Percentiles rank a stretch among this genome's conserved stretches.
Evolutionary conservation across 2,888 invertebrate genomes (phyloP).

Genomic region (Diachrysia chrysitis): DNA sequence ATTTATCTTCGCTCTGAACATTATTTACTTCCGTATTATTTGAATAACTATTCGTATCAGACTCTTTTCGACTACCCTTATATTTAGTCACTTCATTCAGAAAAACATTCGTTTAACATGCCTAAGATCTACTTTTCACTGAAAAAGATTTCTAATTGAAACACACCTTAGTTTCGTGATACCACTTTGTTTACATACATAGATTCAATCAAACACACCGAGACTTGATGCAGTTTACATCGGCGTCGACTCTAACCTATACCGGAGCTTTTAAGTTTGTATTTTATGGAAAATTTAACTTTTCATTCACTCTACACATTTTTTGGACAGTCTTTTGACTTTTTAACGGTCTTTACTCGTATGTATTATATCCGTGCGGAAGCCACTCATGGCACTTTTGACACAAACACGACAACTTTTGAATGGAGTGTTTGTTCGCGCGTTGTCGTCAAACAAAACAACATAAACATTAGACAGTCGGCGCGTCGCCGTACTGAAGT

Average conservation of each 20-base stretch:
- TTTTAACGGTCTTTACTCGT: slow-evolving; percentile 58
- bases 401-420: slow-evolving; percentile 80
- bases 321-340: slow-evolving; percentile 18
- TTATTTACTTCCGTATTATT: not conserved
- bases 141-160: not conserved
- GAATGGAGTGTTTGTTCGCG: slow-evolving; percentile 79
- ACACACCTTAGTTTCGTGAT: not conserved
- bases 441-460: slow-evolving; percentile 83
- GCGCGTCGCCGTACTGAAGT: slow-evolving; percentile 65
- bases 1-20: slow-evolving; percentile 9
- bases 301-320: slow-evolving; percentile 15
- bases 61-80: not conserved
- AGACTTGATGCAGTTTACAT: slow-evolving; percentile 19
- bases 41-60: not conserved
- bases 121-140: slow-evolving; percentile 17
- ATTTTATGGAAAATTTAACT: slow-evolving; percentile 8
- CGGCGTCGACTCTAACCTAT: slow-evolving; percentile 31
- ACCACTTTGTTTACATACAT: slow-evolving; percentile 21
- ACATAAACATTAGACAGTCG: slow-evolving; percentile 79
- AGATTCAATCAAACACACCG: slow-evolving; percentile 13
- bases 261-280: slow-evolving; percentile 25
- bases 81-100: slow-evolving; percentile 37
- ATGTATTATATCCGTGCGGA: slow-evolving; percentile 55
- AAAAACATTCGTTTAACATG: slow-evolving; percentile 23
- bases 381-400: slow-evolving; percentile 69